These are phyloP conservation scores for Pholis gunnellus DNA, from an alignment of 2,113 vertebrate genomes.

Conservation along the genomic window DNA sequence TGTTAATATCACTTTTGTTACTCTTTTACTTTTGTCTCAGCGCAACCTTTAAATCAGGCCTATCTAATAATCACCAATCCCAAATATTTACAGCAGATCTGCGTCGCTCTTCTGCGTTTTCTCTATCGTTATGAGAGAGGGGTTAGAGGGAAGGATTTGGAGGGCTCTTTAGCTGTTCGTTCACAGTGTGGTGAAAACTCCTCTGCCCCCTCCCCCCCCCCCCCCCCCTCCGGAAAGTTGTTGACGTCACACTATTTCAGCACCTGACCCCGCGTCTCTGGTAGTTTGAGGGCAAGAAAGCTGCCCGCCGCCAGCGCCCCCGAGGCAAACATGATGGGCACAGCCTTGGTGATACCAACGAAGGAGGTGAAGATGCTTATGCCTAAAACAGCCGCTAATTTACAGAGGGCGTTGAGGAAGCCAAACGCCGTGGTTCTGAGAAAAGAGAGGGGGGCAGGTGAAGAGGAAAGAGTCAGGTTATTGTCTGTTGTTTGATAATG, in stretches of 20 bases:
- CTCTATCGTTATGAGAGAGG: slow-evolving; percentile 16
- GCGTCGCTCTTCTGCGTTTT: neutral
- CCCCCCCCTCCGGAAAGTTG: slow-evolving; percentile 13
- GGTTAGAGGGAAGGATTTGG: slow-evolving; percentile 58
- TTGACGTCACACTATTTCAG: slow-evolving; percentile 87
- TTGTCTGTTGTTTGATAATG: neutral
- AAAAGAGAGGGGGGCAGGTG: neutral
- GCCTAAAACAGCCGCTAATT: slow-evolving; percentile 93
- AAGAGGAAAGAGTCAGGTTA: neutral
- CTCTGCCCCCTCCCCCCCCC: slow-evolving; percentile 39
- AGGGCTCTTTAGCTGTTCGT: slow-evolving; percentile 66
- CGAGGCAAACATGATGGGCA: slow-evolving; percentile 94
- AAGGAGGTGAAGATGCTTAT: slow-evolving; percentile 98
- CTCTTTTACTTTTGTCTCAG: slow-evolving; percentile 11
- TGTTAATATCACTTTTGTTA: neutral
- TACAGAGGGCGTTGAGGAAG: slow-evolving; percentile 96
- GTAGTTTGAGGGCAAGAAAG: slow-evolving; percentile 93
- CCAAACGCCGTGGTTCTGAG: slow-evolving; percentile 94
- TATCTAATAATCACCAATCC: slow-evolving; percentile 28
- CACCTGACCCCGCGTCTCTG: slow-evolving; percentile 94
- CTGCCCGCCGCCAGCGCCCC: slow-evolving; percentile 92
- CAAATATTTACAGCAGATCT: slow-evolving; percentile 58
- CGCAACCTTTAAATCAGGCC: neutral
- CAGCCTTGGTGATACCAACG: slow-evolving; percentile 94
- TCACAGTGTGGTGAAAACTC: slow-evolving; percentile 83